A percentile compares a stretch with the other conserved stretches of the same genome.
Conservation (phyloP, 2,888 invertebrate species). For the Aelia acuminata region DNA sequence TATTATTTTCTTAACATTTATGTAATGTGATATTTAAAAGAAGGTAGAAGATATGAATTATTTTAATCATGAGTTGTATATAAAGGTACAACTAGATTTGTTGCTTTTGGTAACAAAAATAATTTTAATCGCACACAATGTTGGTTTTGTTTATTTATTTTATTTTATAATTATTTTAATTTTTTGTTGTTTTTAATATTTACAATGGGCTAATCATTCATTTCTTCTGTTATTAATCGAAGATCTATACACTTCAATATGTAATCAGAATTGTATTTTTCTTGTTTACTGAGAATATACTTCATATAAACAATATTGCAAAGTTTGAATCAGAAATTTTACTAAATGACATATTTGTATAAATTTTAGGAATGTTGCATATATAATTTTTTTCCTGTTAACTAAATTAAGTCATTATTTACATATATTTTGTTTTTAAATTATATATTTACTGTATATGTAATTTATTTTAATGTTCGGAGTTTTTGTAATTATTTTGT, state of each 20-base stretch:
- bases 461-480: slow-evolving; percentile 36
- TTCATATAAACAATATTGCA: neutral
- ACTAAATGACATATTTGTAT: neutral
- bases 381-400: neutral
- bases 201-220: neutral
- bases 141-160: neutral
- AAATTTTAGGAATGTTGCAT: neutral
- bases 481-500: slow-evolving; percentile 43
- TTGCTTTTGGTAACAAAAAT: slow-evolving; percentile 13
- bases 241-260: neutral
- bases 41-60: neutral
- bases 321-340: neutral
- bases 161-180: neutral
- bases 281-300: neutral
- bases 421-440: neutral
- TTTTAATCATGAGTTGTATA: neutral
- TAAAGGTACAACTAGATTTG: slow-evolving; percentile 2
- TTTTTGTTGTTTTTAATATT: neutral
- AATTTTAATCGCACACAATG: neutral
- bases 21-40: slow-evolving; percentile 28
- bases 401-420: neutral
- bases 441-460: slow-evolving; percentile 25
- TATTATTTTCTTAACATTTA: slow-evolving; percentile 35
- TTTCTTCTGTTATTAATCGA: neutral
- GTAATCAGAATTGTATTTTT: neutral